phyloP scores from a whole-genome alignment of 2,113 vertebrate species.

The Platichthys flesus region DNA sequence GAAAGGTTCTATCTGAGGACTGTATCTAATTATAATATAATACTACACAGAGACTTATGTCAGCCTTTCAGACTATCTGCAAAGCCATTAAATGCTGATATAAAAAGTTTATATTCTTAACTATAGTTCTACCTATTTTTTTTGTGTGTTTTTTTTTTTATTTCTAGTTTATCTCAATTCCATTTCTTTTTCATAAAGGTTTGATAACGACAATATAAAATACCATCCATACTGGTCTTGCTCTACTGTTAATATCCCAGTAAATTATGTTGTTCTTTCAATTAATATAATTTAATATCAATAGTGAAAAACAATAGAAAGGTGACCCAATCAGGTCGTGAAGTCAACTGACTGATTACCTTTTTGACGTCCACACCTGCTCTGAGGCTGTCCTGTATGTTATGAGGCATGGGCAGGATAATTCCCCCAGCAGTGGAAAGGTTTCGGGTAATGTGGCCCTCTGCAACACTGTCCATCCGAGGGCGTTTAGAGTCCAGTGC shows the following conservation, averaged over 20 bases:
- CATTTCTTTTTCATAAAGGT: no score
- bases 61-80: no score
- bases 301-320: background rate
- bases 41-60: background rate
- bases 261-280: background rate
- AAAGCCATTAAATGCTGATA: no score
- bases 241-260: background rate
- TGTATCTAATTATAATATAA: background rate
- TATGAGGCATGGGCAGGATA: constrained; percentile 86
- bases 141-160: no score
- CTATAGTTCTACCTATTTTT: no score
- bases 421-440: constrained; percentile 74
- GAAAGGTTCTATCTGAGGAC: background rate
- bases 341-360: constrained; percentile 75
- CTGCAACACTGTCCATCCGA: constrained; percentile 90
- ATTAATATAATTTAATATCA: background rate
- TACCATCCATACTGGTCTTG: background rate
- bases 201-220: no score
- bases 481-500: constrained; percentile 91
- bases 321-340: background rate
- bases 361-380: constrained; percentile 91
- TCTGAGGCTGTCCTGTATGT: constrained; percentile 90
- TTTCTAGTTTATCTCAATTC: background rate
- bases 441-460: constrained; percentile 89
- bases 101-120: no score